Evolutionary conservation across 2,113 vertebrate genomes (phyloP), one percentile per base, ranked within the genome.

Genomic region (Ictalurus furcatus): DNA sequence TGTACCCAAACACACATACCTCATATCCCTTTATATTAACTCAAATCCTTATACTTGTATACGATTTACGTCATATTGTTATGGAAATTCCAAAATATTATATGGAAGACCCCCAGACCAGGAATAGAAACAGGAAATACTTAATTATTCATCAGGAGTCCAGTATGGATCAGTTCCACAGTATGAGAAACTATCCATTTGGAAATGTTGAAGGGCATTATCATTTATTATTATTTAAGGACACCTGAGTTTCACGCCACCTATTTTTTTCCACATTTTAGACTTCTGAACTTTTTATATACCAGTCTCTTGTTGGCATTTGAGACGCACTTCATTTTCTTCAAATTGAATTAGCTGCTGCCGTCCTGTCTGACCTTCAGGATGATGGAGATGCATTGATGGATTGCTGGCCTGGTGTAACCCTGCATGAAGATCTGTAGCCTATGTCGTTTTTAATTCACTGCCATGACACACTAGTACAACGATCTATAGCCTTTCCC

Each of bases 81-180:
- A 40, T 21, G 5, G 13, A 44, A 76, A 21, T 40, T 6, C 40
- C 40, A 44, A 30, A 69, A 69, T 69, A 58, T 71, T 48, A 69
- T 52, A 56, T 63, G 48, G 73, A 59, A 56, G 48, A 23, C 61
- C 34, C 7, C 17, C 69, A 4, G 12, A 40, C 61, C 67, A 59
- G 81, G n/a, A 91, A 63, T 89, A 76, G 89, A 85, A 85, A 63
- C 67, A 59, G 14, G 17, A 48, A 69, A 65, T 86, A 11, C 11
- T 89, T 87, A 84, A 90, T 90, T 89, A 89, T 90, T 89, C 56
- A 90, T 69, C 79, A 85, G 59, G 25, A 71, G 40, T 78, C 12
- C 25, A n/a, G 21, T 67, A 59, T 79, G 71, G 58, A 65, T 83
- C 86, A 69, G 52, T 52, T 84, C 61, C 71, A 81, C 79, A 28